Percentiles rank a stretch among this genome's conserved stretches.
phyloP scores from a whole-genome alignment of 2,888 invertebrate genomes.

The Pecten maximus region DNA sequence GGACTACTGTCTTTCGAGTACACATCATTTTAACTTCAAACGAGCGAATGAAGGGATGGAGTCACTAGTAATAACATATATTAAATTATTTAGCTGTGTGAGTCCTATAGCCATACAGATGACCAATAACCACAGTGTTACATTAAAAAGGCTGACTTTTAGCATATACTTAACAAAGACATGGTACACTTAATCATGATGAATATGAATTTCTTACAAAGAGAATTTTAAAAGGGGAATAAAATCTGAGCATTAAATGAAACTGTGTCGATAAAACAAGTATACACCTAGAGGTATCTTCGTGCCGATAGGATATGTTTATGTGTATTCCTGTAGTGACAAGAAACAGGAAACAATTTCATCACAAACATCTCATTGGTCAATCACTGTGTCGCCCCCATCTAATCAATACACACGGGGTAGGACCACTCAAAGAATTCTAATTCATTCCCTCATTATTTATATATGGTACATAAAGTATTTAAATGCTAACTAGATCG shows the following conservation, averaged over 20 bases:
- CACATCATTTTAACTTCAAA: too few relatives aligned
- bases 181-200: background rate
- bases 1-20: too few relatives aligned
- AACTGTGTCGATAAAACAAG: too few relatives aligned
- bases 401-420: background rate
- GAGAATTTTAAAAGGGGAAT: background rate
- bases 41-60: too few relatives aligned
- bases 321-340: background rate
- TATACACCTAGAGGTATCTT: too few relatives aligned
- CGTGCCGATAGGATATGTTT: background rate
- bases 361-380: background rate
- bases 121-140: background rate
- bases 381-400: background rate
- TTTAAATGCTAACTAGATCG: too few relatives aligned
- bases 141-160: background rate
- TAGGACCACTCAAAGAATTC: background rate
- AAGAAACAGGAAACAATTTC: conserved; percentile 5
- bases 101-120: too few relatives aligned
- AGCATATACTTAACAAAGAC: background rate
- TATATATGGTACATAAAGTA: too few relatives aligned
- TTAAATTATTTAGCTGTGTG: too few relatives aligned
- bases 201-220: background rate
- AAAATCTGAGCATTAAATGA: background rate
- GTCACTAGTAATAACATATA: too few relatives aligned
- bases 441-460: background rate